Conservation (phyloP, 2,113 vertebrate genomes). For the Anarrhichthys ocellatus region DNA sequence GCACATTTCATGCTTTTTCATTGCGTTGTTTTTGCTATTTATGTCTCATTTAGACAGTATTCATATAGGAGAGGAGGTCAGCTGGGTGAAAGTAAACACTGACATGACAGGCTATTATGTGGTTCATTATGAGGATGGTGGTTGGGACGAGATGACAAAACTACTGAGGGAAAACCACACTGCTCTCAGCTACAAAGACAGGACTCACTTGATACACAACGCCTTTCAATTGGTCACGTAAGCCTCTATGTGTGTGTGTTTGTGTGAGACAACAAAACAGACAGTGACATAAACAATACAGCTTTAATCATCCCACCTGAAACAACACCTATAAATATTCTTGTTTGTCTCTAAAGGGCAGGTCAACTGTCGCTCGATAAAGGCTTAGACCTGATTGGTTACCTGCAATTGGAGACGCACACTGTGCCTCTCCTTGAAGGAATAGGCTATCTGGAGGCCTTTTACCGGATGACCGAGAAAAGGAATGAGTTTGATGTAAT, state of each 20-base stretch:
- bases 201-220: constrained; percentile 84
- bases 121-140: constrained; percentile 83
- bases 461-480: constrained; percentile 79
- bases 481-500: constrained; percentile 75
- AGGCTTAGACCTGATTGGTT: constrained; percentile 81
- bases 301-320: not conserved
- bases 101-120: constrained; percentile 87
- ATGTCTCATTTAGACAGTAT: constrained; percentile 73
- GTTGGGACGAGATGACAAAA: constrained; percentile 80
- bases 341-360: constrained; percentile 69
- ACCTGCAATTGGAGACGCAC: constrained; percentile 80
- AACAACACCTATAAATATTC: constrained; percentile 24
- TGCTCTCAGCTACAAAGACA: constrained; percentile 84
- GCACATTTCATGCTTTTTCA: not conserved
- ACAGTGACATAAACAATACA: not conserved
- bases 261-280: not conserved
- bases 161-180: constrained; percentile 84
- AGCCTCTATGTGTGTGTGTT: constrained; percentile 39
- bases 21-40: constrained; percentile 9
- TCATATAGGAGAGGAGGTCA: constrained; percentile 74
- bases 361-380: constrained; percentile 77
- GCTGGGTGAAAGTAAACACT: constrained; percentile 86
- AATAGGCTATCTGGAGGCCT: constrained; percentile 78
- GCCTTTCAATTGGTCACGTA: constrained; percentile 86
- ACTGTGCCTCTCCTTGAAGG: constrained; percentile 82